These are phyloP conservation scores for Triplophysa siluroides DNA, from an alignment of 2,113 vertebrate genomes.

Conservation along the genomic window DNA sequence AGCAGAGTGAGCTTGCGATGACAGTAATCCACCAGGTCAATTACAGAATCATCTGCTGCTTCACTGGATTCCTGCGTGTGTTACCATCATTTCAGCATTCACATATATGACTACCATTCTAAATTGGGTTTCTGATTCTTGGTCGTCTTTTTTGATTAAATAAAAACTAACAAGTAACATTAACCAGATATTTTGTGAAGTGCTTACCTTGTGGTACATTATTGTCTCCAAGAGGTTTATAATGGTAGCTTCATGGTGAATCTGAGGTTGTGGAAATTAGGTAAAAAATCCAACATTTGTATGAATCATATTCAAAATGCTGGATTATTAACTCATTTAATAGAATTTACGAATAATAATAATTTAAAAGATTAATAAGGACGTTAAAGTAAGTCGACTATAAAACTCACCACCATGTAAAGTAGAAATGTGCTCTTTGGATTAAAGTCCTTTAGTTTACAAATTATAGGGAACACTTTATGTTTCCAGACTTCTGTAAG, in stretches of 20 bases:
- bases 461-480: constrained; percentile 87
- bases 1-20: constrained; percentile 89
- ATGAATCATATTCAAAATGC: background rate
- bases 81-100: background rate
- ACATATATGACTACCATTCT: background rate
- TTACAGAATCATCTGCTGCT: constrained; percentile 81
- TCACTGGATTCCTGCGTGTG: constrained; percentile 84
- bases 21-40: constrained; percentile 94
- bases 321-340: too few species aligned
- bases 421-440: constrained; percentile 88
- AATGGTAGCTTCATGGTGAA: constrained; percentile 90
- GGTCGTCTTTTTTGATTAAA: background rate
- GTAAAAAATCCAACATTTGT: background rate
- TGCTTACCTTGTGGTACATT: constrained; percentile 87
- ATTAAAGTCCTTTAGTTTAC: constrained; percentile 87
- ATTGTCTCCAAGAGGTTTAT: constrained; percentile 93
- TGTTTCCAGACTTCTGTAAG: constrained; percentile 91
- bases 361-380: too few species aligned
- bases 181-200: background rate
- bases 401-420: constrained; percentile 90
- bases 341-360: too few species aligned
- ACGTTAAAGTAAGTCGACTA: too few species aligned
- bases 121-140: background rate
- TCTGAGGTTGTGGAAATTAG: constrained; percentile 65
- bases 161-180: background rate